Evolutionary conservation across 2,888 invertebrate species (phyloP).

Genomic region (Capitulum mitella): DNA sequence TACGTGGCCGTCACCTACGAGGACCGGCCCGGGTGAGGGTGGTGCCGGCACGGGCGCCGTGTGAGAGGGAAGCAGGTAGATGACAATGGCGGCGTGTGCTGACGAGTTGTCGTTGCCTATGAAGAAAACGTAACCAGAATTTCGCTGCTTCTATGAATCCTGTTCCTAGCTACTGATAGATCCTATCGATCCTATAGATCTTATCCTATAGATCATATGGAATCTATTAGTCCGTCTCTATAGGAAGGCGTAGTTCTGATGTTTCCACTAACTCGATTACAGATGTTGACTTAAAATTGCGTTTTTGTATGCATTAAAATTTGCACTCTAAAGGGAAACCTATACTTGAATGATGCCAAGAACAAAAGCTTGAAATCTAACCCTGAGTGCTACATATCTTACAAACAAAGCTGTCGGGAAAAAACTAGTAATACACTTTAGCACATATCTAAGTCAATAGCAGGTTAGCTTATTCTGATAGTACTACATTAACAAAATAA

Average conservation of each 20-base stretch:
- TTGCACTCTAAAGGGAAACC: no score
- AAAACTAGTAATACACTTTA: neutral
- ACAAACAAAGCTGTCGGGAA: no score
- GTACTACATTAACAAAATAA: neutral
- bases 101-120: no score
- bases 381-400: no score
- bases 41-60: neutral
- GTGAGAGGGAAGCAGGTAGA: neutral
- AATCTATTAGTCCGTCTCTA: neutral
- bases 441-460: neutral
- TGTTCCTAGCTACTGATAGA: no score
- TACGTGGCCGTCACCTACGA: conserved; percentile 38
- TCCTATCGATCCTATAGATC: no score
- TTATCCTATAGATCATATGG: neutral
- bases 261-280: no score
- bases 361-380: neutral
- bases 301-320: no score
- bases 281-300: no score
- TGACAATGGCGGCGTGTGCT: neutral
- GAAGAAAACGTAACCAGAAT: no score
- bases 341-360: neutral
- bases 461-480: no score
- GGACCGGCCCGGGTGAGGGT: conserved; percentile 33
- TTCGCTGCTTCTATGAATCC: no score
- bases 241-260: neutral